phyloP scores from a whole-genome alignment of 2,888 invertebrate genomes.

The Pyrrhosoma nymphula region DNA sequence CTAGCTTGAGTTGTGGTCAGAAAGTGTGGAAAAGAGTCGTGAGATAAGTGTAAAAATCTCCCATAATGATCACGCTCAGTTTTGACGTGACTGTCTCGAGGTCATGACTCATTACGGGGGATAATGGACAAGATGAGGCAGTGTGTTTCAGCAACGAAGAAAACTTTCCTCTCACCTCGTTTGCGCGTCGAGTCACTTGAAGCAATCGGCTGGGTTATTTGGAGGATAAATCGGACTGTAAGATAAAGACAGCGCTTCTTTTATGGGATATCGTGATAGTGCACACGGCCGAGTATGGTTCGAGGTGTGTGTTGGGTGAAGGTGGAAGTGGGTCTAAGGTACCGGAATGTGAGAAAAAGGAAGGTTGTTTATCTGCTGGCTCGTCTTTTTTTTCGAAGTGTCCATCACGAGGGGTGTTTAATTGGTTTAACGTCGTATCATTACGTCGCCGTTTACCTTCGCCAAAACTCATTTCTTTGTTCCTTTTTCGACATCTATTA shows the following conservation, averaged over 20 bases:
- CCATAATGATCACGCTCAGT: background rate
- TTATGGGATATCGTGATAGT: background rate
- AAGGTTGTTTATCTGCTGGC: background rate
- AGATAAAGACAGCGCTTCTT: slow-evolving; percentile 28
- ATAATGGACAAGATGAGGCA: background rate
- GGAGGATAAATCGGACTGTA: slow-evolving; percentile 18
- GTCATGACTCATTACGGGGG: background rate
- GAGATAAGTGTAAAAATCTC: background rate
- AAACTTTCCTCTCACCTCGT: background rate
- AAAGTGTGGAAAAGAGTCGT: background rate
- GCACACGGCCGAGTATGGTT: background rate
- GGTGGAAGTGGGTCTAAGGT: background rate
- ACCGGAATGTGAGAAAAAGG: background rate
- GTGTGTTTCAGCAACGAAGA: background rate
- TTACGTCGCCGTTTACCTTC: slow-evolving; percentile 41
- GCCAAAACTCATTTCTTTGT: slow-evolving; percentile 30
- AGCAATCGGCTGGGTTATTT: slow-evolving; percentile 39
- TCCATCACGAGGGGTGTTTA: slow-evolving; percentile 46
- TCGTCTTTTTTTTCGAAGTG: background rate
- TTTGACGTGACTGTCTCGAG: background rate
- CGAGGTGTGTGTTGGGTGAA: background rate
- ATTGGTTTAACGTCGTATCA: slow-evolving; percentile 28
- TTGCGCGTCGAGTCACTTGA: background rate
- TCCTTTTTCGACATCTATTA: background rate
- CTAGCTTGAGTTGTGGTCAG: background rate